phyloP scores from a whole-genome alignment of 2,888 invertebrate genomes.

The Platerodrilus igneus region DNA sequence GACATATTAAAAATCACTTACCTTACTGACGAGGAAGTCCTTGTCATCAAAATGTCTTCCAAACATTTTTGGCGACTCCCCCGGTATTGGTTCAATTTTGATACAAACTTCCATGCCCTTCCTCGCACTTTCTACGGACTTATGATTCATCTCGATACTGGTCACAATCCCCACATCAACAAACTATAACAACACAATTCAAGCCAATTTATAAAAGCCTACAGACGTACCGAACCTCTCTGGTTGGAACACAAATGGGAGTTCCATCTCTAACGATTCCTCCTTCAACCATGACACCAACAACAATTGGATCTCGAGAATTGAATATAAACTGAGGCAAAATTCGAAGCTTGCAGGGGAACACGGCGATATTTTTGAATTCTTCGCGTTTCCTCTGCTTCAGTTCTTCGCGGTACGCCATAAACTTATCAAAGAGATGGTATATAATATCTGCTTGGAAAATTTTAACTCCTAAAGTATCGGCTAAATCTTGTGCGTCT shows the following conservation, averaged over 20 bases:
- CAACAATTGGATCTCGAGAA: conserved; percentile 95
- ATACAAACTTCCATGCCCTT: conserved; percentile 95
- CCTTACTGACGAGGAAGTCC: conserved; percentile 93
- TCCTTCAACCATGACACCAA: conserved; percentile 92
- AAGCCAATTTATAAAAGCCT: conserved; percentile 3
- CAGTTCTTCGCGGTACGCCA: conserved; percentile 84
- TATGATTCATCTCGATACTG: conserved; percentile 94
- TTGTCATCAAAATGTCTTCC: conserved; percentile 97
- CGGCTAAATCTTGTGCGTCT: conserved; percentile 97
- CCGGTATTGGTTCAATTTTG: conserved; percentile 94
- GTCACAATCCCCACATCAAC: conserved; percentile 91
- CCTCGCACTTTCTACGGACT: conserved; percentile 86
- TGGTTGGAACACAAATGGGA: conserved; percentile 93
- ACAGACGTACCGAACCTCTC: conserved; percentile 77
- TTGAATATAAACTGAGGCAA: conserved; percentile 93
- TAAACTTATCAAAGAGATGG: conserved; percentile 98
- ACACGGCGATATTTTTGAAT: conserved; percentile 94
- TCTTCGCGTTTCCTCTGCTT: conserved; percentile 89
- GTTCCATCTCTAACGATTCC: conserved; percentile 95
- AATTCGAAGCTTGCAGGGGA: conserved; percentile 90
- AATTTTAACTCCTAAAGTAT: conserved; percentile 87
- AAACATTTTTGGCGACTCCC: conserved; percentile 98
- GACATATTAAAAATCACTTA: conserved; percentile 47
- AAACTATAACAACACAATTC: conserved; percentile 68
- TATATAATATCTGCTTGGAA: conserved; percentile 99